Conservation (phyloP, 2,797 vertebrate species). For the Cyclura pinguis region DNA sequence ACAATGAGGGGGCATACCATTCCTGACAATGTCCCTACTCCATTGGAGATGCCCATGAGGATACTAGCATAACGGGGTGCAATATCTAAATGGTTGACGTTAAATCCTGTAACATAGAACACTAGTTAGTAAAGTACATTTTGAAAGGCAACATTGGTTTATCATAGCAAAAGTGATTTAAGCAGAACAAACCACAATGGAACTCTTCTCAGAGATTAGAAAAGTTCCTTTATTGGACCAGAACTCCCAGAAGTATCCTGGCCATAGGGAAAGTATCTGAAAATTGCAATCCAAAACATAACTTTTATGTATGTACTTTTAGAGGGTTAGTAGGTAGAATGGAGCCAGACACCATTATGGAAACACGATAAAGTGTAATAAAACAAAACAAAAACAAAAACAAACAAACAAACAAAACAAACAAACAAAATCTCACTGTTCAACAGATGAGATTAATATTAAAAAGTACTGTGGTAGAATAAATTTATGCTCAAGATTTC, state of each 20-base stretch:
- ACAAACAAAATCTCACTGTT: neutral
- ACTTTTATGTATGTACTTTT: neutral
- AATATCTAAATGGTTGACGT: constrained; percentile 98
- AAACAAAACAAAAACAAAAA: too few relatives aligned
- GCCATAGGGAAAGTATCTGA: too few relatives aligned
- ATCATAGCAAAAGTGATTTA: neutral
- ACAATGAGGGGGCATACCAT: constrained; percentile 99
- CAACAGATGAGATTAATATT: neutral
- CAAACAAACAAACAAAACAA: too few relatives aligned
- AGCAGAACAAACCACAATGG: neutral
- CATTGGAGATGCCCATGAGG: constrained; percentile 98
- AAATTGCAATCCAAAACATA: too few relatives aligned
- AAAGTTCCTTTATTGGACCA: too few relatives aligned
- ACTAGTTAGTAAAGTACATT: accelerated
- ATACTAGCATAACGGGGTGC: constrained; percentile 98
- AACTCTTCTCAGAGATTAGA: neutral
- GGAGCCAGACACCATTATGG: neutral
- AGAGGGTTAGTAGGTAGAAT: neutral
- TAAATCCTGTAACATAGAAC: constrained; percentile 87
- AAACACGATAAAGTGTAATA: neutral
- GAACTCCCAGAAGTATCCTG: too few relatives aligned
- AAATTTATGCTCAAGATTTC: neutral
- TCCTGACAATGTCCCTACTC: constrained; percentile 94
- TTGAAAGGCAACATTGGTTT: neutral
- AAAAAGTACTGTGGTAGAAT: neutral